Evolutionary conservation across 2,797 vertebrate species (phyloP).

Genomic region (Cichlasoma orientale): DNA sequence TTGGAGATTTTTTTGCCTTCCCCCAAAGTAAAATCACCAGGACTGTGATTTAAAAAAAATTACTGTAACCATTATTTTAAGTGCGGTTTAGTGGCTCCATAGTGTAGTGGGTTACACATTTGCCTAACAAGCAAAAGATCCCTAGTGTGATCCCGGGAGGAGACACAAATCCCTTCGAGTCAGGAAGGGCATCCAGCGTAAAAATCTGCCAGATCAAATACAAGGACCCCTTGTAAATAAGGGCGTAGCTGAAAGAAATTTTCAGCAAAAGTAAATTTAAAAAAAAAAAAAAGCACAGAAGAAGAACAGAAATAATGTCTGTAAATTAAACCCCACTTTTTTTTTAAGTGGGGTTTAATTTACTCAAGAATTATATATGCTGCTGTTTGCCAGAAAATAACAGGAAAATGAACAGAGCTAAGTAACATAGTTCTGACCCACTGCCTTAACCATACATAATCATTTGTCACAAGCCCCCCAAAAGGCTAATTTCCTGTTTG

Average conservation of each 20-base stretch:
- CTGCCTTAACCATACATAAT: accelerated
- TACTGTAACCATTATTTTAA: not conserved
- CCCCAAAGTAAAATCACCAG: not conserved
- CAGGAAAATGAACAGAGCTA: not conserved
- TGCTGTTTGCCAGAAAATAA: not conserved
- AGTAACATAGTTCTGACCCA: not conserved
- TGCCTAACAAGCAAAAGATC: not conserved
- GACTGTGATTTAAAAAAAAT: not conserved
- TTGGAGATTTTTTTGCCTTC: not conserved
- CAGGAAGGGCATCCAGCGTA: not conserved
- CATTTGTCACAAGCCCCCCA: not conserved
- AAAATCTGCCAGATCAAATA: not conserved
- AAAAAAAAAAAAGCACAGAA: too few relatives aligned
- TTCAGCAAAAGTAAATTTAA: too few relatives aligned
- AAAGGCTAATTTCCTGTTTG: not conserved
- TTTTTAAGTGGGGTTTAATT: not conserved
- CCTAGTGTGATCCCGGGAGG: not conserved
- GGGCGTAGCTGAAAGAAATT: not conserved
- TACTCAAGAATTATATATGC: not conserved
- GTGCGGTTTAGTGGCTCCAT: accelerated
- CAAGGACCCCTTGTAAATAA: not conserved
- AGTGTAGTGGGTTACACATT: not conserved
- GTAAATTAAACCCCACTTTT: too few relatives aligned
- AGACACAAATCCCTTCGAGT: accelerated
- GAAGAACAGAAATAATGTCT: too few relatives aligned